A percentile compares a stretch with the other conserved stretches of the same genome.
Evolutionary conservation across 2,113 vertebrate genomes (phyloP).

Genomic region (Chlamydotis undulata): DNA sequence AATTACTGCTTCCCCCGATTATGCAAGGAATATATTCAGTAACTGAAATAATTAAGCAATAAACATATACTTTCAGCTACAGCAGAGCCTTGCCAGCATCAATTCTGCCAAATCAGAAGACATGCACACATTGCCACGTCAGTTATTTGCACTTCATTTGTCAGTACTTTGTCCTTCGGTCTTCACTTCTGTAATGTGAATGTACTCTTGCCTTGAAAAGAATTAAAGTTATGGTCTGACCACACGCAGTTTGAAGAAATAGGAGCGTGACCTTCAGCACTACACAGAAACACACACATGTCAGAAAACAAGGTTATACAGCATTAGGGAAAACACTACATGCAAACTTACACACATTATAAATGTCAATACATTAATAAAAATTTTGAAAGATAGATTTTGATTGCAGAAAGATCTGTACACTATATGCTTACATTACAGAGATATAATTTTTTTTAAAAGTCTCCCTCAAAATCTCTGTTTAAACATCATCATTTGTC

Average conservation of each 20-base stretch:
- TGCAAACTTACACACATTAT: background rate
- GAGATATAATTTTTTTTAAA: background rate
- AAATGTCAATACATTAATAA: background rate
- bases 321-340: background rate
- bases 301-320: background rate
- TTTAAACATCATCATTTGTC: background rate
- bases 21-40: conserved; percentile 48
- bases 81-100: conserved; percentile 41
- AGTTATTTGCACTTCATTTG: conserved; percentile 9
- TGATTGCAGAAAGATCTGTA: background rate
- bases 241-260: background rate
- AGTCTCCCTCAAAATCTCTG: background rate
- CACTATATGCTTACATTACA: background rate
- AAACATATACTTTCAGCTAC: conserved; percentile 45
- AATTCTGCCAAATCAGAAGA: conserved; percentile 41
- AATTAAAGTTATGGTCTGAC: background rate
- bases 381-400: background rate
- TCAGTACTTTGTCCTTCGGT: background rate
- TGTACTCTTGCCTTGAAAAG: background rate
- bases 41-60: conserved; percentile 61
- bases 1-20: conserved; percentile 48
- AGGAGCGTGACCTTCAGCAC: background rate
- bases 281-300: background rate
- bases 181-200: background rate
- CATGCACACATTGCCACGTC: background rate